Evolutionary conservation across 2,113 vertebrate species (phyloP), one percentile per base, ranked within the genome.

Genomic region (Cyprinodon brontotheroides): DNA sequence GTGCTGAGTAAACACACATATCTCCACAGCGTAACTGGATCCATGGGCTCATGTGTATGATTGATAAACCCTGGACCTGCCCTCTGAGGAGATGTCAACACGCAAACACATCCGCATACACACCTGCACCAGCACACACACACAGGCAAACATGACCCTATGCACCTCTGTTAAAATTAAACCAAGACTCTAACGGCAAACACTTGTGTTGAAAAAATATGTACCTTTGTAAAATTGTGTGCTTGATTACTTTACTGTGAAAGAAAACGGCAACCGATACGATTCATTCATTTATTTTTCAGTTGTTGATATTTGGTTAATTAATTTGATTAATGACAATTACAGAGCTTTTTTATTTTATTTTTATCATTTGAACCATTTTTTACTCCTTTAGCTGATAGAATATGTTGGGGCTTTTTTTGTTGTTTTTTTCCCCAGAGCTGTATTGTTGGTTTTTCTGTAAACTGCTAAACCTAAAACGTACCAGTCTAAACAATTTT

Each of bases 21-120:
- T 89, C 91, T 85, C 68, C 64, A 40, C 81, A 37, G 80, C 3
- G 70, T 81, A 89, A 91, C 70, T 71, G 73, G 87, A 92, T 89
- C 84, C 82, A 90, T 66, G 40, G 8, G 75, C 89, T 90, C 73
- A 37, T 93, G 91, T 93, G 90, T 90, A 90, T 81, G 82, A 91
- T 89, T 93, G 93, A 94, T 94, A 93, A 92, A 94, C 90, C 84
- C 86, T 92, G 86, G 78, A 89, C 88, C 75, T 57, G 77, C 79
- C 73, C 84, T 90, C 85, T 60, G 64, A 69, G 73, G 70, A 85
- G 91, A 91, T 87, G 84, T 83, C 87, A 83, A 68, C 78, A 47
- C 65, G 68, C 62, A 80, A 67, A 76, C 77, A 43, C 66, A 63
- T 47, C 74, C 66, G 75, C 71, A 73, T 2, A 15, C 59, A 59